These are phyloP conservation scores for Drosophila quinaria DNA, from an alignment of 2,888 invertebrate species.

Conservation along the genomic window DNA sequence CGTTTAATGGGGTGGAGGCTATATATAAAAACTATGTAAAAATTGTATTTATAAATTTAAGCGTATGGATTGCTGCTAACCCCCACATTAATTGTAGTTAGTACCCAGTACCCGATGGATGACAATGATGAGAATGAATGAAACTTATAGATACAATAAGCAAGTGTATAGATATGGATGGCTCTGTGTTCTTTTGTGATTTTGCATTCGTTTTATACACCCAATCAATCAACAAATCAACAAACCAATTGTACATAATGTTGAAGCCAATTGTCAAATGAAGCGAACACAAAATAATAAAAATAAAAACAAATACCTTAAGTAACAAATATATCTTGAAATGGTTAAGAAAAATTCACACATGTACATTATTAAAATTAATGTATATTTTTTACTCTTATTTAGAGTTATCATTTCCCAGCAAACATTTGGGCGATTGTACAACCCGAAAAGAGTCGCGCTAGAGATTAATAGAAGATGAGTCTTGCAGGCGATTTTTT, in stretches of 20 bases:
- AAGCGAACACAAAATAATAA: conserved; percentile 34
- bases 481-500: no score
- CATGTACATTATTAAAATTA: conserved; percentile 5
- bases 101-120: conserved; percentile 16
- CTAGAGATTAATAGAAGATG: no score
- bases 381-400: not conserved
- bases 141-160: conserved; percentile 26
- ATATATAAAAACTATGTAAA: conserved; percentile 46
- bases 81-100: conserved; percentile 10
- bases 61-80: conserved; percentile 32
- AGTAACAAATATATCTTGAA: conserved; percentile 13
- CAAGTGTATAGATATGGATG: conserved; percentile 1
- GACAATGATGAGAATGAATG: conserved; percentile 3
- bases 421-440: no score
- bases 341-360: not conserved
- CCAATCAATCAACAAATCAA: conserved; percentile 4
- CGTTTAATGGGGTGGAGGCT: conserved; percentile 73
- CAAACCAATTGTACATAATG: conserved; percentile 58
- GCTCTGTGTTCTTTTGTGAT: conserved; percentile 15
- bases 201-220: conserved; percentile 9
- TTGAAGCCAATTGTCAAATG: conserved; percentile 31
- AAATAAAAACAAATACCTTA: conserved; percentile 17
- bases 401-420: not conserved
- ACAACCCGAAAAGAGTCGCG: no score
- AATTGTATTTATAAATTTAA: conserved; percentile 67